Evolutionary conservation across 2,797 vertebrate genomes (phyloP), one percentile per base, ranked within the genome.

Genomic region (Rhynchonycteris naso): DNA sequence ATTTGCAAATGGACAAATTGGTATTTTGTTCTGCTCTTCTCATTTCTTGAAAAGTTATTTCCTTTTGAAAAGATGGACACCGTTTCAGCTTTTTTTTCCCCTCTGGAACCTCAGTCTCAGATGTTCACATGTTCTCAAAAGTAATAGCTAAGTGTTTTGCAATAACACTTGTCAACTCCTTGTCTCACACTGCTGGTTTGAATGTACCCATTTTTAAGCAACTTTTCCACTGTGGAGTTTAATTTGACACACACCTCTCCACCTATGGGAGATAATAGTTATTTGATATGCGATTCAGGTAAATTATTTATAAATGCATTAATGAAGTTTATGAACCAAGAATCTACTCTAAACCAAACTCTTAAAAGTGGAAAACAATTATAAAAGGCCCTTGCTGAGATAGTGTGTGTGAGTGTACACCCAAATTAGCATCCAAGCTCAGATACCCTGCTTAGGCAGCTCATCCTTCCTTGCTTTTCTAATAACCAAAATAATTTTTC

Each of bases 21-120:
- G 14, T 85, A 22, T 94, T 91, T 92, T 81, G 66, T 91, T 95
- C 83, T 93, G 26, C 68, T 95, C 76, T 95, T n/a, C 14, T 93
- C 18, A 10, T 95, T 80, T 84, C 80, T 87, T 65, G 43, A 95
- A 88, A 90, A 63, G 38, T 83, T 91, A 50, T 88, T 93, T 90
- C 54, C 38, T 86, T 91, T 81, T 95, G 88, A 76, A 91, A 96
- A 75, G 59, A 83, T 38, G 66, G 38, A 21, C 72, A 71, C 43
- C 47, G 15, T 16, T 56, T 10, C 58, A 86, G 38, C n/a, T 47
- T 68, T 65, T 65, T 52, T 1, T 4, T 22, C 13, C 43, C 11
- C 35, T 4, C 47, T 5, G 71, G 72, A 82, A 87, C 50, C 58
- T 94, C 82, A 2, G 24, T 75, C n/a, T 94, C 5, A 11, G 47